Conservation (phyloP, 2,888 invertebrate species). For the Epirrhoe tristata region DNA sequence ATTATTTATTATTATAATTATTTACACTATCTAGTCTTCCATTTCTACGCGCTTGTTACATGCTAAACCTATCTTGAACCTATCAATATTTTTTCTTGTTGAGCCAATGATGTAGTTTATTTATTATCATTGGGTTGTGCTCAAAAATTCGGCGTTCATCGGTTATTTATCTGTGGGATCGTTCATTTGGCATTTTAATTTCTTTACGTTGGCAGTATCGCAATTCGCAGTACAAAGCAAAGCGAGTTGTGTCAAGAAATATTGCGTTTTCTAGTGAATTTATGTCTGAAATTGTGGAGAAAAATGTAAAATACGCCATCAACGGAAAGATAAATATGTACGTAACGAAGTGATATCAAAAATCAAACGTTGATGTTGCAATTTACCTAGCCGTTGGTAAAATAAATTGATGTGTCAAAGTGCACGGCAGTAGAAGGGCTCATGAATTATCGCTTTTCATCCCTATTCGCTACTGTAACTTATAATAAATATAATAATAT, state of each 20-base stretch:
- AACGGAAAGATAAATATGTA: conserved; percentile 50
- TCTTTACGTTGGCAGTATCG: conserved; percentile 58
- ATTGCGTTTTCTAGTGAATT: conserved; percentile 71
- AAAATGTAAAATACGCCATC: conserved; percentile 62
- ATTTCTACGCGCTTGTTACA: no score
- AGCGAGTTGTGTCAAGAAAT: conserved; percentile 78
- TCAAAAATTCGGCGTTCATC: no score
- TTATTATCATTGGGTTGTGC: no score
- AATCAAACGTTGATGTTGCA: conserved; percentile 21
- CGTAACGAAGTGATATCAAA: conserved; percentile 40
- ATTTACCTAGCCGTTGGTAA: conserved; percentile 44
- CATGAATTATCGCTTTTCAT: conserved; percentile 66
- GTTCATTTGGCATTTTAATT: conserved; percentile 42
- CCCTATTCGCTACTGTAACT: conserved; percentile 54
- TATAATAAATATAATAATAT: conserved; percentile 35
- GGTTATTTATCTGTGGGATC: conserved; percentile 22
- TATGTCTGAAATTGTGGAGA: conserved; percentile 44
- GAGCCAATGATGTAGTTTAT: no score
- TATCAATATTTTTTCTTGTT: no score
- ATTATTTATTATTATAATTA: no score
- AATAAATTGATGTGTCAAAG: conserved; percentile 76
- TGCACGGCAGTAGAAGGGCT: conserved; percentile 67
- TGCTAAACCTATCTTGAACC: no score
- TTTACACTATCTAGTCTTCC: no score
- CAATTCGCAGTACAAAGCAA: conserved; percentile 78